Conservation (phyloP, 2,888 invertebrate genomes). For the Graphium colonna region DNA sequence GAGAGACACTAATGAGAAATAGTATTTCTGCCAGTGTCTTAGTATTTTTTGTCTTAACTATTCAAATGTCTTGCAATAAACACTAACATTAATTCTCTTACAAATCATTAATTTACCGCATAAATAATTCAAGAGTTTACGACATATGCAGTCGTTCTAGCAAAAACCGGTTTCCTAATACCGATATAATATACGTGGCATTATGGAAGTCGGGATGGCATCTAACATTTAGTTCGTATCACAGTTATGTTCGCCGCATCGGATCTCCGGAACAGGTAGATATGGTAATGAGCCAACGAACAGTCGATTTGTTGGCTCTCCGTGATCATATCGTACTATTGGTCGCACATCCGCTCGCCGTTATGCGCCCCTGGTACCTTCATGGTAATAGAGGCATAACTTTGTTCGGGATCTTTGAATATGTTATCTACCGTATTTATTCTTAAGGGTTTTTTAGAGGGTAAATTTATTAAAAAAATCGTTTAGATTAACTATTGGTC, state of each 20-base stretch:
- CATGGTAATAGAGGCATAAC: constrained; percentile 15
- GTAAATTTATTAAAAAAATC: neutral
- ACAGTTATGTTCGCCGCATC: constrained; percentile 21
- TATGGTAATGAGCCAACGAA: constrained; percentile 23
- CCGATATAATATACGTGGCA: constrained; percentile 14
- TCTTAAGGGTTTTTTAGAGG: neutral
- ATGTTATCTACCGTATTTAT: neutral
- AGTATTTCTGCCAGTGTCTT: too few relatives aligned
- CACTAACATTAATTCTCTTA: neutral
- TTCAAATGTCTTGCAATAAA: neutral
- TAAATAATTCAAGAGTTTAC: constrained; percentile 1
- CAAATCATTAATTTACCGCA: neutral
- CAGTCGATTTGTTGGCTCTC: constrained; percentile 23
- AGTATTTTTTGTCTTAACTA: too few relatives aligned
- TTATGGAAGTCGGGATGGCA: constrained; percentile 17
- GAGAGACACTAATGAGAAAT: too few relatives aligned
- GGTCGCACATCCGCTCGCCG: constrained; percentile 18
- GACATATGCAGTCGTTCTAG: neutral
- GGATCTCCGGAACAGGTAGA: constrained; percentile 23
- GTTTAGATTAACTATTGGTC: neutral
- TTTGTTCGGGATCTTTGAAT: constrained; percentile 5
- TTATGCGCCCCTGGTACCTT: constrained; percentile 1
- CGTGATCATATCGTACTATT: constrained; percentile 22
- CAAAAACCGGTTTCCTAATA: constrained; percentile 19
- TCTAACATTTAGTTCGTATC: constrained; percentile 22